phyloP scores from a whole-genome alignment of 2,888 invertebrate species.

The Diadegma fenestrale region DNA sequence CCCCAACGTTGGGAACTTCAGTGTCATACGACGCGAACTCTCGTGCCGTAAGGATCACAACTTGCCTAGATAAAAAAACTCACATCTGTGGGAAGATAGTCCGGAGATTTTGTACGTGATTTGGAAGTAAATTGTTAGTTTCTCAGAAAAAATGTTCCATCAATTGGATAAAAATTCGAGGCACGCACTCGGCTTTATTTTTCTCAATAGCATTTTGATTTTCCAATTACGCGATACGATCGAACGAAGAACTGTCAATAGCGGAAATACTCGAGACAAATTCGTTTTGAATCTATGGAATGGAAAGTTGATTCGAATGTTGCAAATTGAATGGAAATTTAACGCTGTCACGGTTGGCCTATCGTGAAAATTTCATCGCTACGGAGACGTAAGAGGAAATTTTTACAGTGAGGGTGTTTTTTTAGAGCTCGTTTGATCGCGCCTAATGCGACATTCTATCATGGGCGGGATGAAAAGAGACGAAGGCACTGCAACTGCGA shows the following conservation, averaged over 20 bases:
- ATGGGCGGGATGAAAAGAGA: slow-evolving; percentile 5
- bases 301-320: not conserved
- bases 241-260: not conserved
- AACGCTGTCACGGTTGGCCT: too few species aligned
- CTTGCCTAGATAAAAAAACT: not conserved
- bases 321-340: not conserved
- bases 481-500: slow-evolving; percentile 14
- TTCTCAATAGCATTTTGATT: not conserved
- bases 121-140: slow-evolving; percentile 23
- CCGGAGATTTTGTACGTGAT: slow-evolving; percentile 36
- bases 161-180: not conserved
- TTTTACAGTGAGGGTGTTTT: not conserved
- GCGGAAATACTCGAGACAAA: not conserved
- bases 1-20: too few species aligned
- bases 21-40: not conserved
- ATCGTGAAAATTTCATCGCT: not conserved
- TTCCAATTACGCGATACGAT: not conserved
- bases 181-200: not conserved
- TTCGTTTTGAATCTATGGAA: not conserved
- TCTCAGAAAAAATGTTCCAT: not conserved
- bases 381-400: not conserved
- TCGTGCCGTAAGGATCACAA: not conserved
- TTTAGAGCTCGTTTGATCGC: not conserved
- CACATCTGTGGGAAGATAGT: not conserved
- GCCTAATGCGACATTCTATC: not conserved